Evolutionary conservation across 2,113 vertebrate genomes (phyloP).

Genomic region (Callaeas wilsoni): DNA sequence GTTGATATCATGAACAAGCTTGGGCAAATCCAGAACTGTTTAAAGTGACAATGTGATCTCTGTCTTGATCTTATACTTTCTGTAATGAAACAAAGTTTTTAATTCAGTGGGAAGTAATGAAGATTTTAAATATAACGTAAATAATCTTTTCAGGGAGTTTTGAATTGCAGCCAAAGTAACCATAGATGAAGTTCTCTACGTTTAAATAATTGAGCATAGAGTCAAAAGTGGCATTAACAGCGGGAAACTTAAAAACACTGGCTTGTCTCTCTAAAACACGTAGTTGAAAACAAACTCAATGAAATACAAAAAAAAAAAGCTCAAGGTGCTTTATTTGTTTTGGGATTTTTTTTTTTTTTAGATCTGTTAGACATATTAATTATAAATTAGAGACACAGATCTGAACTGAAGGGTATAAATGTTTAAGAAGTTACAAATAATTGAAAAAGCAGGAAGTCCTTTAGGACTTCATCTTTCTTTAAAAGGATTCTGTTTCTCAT

Average conservation of each 20-base stretch:
- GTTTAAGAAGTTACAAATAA: conserved; percentile 49
- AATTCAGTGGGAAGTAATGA: neutral
- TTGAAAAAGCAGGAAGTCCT: conserved; percentile 16
- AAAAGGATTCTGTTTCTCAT: neutral
- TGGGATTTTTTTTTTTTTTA: neutral
- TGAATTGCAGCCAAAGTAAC: neutral
- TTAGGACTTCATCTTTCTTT: neutral
- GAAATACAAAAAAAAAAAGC: neutral
- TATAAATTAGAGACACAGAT: conserved; percentile 39
- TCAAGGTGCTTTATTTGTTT: neutral
- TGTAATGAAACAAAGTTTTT: neutral
- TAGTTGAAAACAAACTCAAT: neutral
- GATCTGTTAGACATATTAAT: conserved; percentile 9
- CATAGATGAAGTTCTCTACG: neutral
- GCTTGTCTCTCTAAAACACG: neutral
- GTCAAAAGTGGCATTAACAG: neutral
- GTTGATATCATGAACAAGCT: neutral
- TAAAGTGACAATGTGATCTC: neutral
- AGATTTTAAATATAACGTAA: neutral
- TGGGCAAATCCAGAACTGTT: neutral
- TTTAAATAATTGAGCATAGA: neutral
- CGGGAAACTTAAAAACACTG: neutral
- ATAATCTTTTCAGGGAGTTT: neutral
- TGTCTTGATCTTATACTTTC: neutral
- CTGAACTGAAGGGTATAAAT: conserved; percentile 28